Conservation (phyloP, 2,797 vertebrate species). For the Xiphorhynchus erythropygius region DNA sequence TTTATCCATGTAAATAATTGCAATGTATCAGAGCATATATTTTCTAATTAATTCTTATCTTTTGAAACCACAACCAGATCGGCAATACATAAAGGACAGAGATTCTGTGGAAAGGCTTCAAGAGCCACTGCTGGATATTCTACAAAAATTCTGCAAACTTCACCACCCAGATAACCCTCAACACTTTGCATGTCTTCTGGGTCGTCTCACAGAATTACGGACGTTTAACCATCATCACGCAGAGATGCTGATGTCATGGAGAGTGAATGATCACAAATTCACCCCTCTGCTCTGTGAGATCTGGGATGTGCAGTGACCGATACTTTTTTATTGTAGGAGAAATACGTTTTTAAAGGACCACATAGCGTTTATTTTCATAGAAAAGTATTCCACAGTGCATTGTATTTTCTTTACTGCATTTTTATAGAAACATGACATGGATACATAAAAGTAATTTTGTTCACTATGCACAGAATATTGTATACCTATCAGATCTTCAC, state of each 20-base stretch:
- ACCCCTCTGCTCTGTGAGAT: constrained; percentile 97
- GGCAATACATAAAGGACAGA: constrained; percentile 91
- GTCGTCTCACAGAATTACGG: constrained; percentile 91
- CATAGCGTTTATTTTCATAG: not conserved
- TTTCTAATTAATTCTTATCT: constrained; percentile 1
- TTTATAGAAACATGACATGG: constrained; percentile 25
- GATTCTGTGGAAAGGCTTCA: constrained; percentile 91
- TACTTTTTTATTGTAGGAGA: not conserved
- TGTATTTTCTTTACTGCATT: constrained; percentile 38
- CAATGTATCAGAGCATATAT: not conserved
- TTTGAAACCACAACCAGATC: constrained; percentile 78
- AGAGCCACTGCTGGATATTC: constrained; percentile 88
- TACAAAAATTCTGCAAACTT: constrained; percentile 89
- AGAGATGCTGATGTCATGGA: constrained; percentile 96
- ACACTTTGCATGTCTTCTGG: constrained; percentile 94
- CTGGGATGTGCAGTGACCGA: constrained; percentile 94
- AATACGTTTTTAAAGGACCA: not conserved
- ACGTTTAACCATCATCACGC: constrained; percentile 95
- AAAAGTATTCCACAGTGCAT: not conserved
- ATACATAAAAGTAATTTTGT: constrained; percentile 1
- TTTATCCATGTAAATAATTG: not conserved
- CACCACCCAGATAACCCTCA: constrained; percentile 90
- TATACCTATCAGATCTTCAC: constrained; percentile 17
- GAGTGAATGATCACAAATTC: constrained; percentile 93
- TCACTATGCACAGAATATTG: constrained; percentile 18